A percentile compares a stretch with the other conserved stretches of the same genome.
phyloP scores from a whole-genome alignment of 2,888 invertebrate species.

The Zaprionus obscuricornis region DNA sequence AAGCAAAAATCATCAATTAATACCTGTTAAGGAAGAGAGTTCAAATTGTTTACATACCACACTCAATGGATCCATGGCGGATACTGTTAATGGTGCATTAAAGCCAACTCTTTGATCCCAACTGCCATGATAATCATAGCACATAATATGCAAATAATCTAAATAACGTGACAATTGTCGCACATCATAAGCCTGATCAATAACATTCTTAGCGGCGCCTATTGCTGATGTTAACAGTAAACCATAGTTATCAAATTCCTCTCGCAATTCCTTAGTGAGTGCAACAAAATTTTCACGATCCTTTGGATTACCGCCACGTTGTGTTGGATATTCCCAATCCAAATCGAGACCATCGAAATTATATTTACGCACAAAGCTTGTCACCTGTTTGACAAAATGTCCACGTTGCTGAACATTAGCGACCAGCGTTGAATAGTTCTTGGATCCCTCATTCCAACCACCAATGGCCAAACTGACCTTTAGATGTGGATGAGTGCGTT shows the following conservation, averaged over 20 bases:
- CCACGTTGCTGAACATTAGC: conserved; percentile 86
- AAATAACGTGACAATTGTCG: conserved; percentile 87
- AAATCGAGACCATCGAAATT: conserved; percentile 83
- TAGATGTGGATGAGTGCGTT: conserved; percentile 88
- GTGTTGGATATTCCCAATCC: conserved; percentile 94
- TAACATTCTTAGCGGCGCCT: conserved; percentile 90
- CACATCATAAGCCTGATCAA: conserved; percentile 91
- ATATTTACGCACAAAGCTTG: conserved; percentile 86
- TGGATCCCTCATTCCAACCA: conserved; percentile 96
- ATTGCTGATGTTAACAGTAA: conserved; percentile 92
- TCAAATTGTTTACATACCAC: conserved; percentile 86
- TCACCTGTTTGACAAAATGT: conserved; percentile 88
- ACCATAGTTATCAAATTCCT: conserved; percentile 87
- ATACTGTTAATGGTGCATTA: conserved; percentile 88
- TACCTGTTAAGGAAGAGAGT: too few relatives aligned
- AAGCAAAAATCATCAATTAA: conserved; percentile 29
- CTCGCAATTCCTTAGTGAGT: conserved; percentile 90
- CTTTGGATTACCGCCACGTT: conserved; percentile 88
- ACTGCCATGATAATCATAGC: conserved; percentile 94
- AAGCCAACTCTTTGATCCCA: conserved; percentile 91
- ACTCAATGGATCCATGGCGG: conserved; percentile 85
- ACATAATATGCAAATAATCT: conserved; percentile 92
- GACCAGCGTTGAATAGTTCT: conserved; percentile 85
- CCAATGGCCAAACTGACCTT: conserved; percentile 92
- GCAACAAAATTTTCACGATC: conserved; percentile 91